These are phyloP conservation scores for Oncorhynchus keta DNA, from an alignment of 2,113 vertebrate species.

Conservation along the genomic window DNA sequence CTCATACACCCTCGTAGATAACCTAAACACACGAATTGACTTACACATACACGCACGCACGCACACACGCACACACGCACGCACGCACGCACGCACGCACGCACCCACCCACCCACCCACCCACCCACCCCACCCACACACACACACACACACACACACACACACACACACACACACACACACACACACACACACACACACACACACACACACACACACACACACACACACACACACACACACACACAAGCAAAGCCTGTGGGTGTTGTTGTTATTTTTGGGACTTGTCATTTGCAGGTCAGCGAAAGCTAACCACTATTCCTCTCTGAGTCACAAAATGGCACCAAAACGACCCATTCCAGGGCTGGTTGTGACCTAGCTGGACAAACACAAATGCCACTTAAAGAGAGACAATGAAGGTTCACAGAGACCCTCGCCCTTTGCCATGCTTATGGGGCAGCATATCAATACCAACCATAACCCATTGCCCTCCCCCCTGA, in stretches of 20 bases:
- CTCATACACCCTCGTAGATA: not conserved
- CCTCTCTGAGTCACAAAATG: constrained; percentile 44
- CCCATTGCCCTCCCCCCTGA: no score
- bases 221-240: no score
- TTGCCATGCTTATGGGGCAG: not conserved
- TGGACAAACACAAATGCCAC: constrained; percentile 56
- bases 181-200: no score
- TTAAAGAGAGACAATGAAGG: not conserved
- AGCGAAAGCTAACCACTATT: constrained; percentile 32
- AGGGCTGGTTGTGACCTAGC: constrained; percentile 49
- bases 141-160: not conserved
- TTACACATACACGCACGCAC: not conserved
- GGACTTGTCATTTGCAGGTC: constrained; percentile 58
- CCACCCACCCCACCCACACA: not conserved
- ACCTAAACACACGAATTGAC: no score
- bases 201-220: no score
- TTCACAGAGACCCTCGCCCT: not conserved
- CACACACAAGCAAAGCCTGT: not conserved
- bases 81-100: not conserved
- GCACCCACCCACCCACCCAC: not conserved
- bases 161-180: not conserved
- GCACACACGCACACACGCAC: not conserved
- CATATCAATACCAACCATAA: no score
- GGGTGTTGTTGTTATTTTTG: constrained; percentile 18
- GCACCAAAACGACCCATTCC: constrained; percentile 40